Evolutionary conservation across 2,113 vertebrate species (phyloP), one percentile per base, ranked within the genome.

Genomic region (Mustela nigripes): DNA sequence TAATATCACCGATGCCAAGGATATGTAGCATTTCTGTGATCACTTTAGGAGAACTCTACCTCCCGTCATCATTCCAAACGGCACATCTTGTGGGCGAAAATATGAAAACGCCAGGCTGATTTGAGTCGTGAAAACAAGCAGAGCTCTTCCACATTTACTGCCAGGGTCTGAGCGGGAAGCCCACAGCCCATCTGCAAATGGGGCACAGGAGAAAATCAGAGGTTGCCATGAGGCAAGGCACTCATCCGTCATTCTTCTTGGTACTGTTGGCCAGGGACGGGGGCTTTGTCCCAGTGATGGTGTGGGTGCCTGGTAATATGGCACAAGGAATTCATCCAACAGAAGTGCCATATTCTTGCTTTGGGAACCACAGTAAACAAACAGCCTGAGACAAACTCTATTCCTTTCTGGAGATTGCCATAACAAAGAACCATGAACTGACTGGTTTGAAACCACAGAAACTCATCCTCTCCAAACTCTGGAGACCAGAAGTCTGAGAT

Each of bases 401-500:
- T 82, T 73, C 1, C 0, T 48, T 83, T 26, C 82, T 14, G 28
- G 74, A 21, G 3, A 28, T 39, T n/a, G 9, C 21, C 4, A 0
- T 21, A 4, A 62, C 39, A 12, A 58, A 21, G 14, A 22, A 4
- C 33, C 89, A 12, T 11, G 8, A 28, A 9, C 33, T 19, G 26
- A 18, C 28, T 1, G 6, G 36, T 16, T 67, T 24, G 11, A 33
- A 87, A n/a, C 14, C 81, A 48, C 5, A 39, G 1, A 36, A 3
- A 21, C 14, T 31, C 0, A 45, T 10, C 39, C 4, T 28, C 3
- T 8, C 5, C 6, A n/a, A 56, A 6, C 58, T 63, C 48, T 45
- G 48, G 48, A n/a, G 28, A 14, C 10, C 45, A 67, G 45, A 28
- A 11, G 4, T 24, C 42, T 45, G 73, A 76, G 39, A 45, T 60